Evolutionary conservation across 2,797 vertebrate species (phyloP).

Genomic region (Oryzias dopingdopingensis): DNA sequence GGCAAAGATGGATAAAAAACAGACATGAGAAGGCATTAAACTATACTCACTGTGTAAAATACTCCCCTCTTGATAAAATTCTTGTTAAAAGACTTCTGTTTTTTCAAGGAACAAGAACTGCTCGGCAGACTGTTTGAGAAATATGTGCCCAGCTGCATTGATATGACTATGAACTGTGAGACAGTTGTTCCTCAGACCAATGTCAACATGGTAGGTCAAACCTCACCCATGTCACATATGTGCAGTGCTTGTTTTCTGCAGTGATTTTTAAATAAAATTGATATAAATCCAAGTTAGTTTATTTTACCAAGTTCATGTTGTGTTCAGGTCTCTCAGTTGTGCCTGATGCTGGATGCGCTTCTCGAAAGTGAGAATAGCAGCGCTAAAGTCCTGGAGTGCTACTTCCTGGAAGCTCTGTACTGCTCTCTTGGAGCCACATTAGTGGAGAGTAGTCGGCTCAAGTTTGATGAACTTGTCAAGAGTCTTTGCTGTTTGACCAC

Average conservation of each 20-base stretch:
- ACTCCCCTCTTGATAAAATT: not conserved
- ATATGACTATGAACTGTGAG: conserved; percentile 90
- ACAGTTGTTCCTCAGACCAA: conserved; percentile 92
- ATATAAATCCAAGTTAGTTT: not conserved
- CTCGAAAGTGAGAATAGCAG: conserved; percentile 72
- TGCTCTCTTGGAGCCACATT: conserved; percentile 89
- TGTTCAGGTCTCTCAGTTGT: conserved; percentile 86
- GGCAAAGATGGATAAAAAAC: conserved; percentile 87
- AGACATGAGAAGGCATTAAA: conserved; percentile 78
- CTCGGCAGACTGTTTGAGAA: conserved; percentile 88
- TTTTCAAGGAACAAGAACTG: conserved; percentile 69
- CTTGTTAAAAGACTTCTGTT: conserved; percentile 17
- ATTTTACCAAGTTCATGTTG: conserved; percentile 9
- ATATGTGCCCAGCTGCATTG: conserved; percentile 86
- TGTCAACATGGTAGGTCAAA: conserved; percentile 89
- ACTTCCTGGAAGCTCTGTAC: conserved; percentile 92
- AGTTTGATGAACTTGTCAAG: conserved; percentile 89
- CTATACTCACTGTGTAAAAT: not conserved
- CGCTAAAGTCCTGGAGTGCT: conserved; percentile 84
- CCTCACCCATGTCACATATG: not conserved
- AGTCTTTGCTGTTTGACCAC: conserved; percentile 78
- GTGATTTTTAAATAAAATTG: not conserved
- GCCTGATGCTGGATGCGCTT: conserved; percentile 84
- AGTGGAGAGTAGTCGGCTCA: conserved; percentile 76
- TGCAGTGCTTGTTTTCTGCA: conserved; percentile 5